phyloP scores from a whole-genome alignment of 2,113 vertebrate genomes.

The Elephantulus edwardii region DNA sequence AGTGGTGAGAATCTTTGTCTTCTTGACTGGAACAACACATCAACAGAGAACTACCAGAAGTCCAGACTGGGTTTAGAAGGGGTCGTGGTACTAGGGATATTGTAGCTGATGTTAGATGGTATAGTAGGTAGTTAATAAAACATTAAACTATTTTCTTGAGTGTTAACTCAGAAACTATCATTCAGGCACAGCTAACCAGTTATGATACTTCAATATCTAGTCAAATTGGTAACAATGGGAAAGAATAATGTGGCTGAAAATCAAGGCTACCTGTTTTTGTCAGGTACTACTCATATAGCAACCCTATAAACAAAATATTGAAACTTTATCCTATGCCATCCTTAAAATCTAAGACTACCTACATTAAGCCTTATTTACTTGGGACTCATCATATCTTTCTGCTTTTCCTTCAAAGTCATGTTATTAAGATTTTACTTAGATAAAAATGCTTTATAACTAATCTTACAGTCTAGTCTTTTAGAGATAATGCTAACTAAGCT shows the following conservation, averaged over 20 bases:
- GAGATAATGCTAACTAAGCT: background rate
- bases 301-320: too few species aligned
- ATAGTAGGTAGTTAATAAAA: background rate
- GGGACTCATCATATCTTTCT: background rate
- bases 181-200: background rate
- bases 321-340: too few species aligned
- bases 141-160: background rate
- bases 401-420: background rate
- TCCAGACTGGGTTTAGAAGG: too few species aligned
- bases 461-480: background rate
- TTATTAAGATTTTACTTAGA: background rate
- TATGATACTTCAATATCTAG: background rate
- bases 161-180: background rate
- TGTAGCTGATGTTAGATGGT: too few species aligned
- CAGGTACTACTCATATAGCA: too few species aligned
- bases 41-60: too few species aligned
- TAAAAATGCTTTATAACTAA: background rate
- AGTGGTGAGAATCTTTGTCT: too few species aligned
- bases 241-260: background rate
- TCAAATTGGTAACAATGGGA: background rate
- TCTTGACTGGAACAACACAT: too few species aligned
- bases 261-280: background rate
- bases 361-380: too few species aligned
- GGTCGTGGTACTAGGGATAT: too few species aligned
- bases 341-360: too few species aligned